phyloP scores from a whole-genome alignment of 1,140 invertebrate genomes.

The Heliconius hewitsoni region DNA sequence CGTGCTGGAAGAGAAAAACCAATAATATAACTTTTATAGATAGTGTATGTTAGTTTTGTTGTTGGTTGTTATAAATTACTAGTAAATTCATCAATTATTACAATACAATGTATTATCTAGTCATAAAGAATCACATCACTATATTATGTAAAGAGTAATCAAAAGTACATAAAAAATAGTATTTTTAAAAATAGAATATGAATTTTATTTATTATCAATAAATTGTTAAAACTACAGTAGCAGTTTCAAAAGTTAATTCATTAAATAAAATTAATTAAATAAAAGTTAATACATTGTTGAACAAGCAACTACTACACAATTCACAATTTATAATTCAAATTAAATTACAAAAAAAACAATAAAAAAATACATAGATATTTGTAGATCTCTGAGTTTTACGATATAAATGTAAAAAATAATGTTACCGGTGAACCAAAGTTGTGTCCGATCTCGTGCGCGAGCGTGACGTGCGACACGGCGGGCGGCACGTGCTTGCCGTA shows the following conservation, averaged over 20 bases:
- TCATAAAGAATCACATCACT: too few relatives aligned
- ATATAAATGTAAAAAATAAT: background rate
- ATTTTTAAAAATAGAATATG: too few relatives aligned
- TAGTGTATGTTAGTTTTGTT: too few relatives aligned
- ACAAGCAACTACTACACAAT: background rate
- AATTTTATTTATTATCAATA: too few relatives aligned
- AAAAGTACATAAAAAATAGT: too few relatives aligned
- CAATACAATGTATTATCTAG: too few relatives aligned
- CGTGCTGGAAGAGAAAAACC: conserved; percentile 87
- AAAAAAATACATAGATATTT: background rate
- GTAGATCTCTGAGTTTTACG: background rate
- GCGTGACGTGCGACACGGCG: conserved; percentile 98
- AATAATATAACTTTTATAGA: background rate
- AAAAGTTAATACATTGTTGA: background rate
- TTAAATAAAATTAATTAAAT: background rate
- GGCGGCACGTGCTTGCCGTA: conserved; percentile 99
- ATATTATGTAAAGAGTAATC: too few relatives aligned
- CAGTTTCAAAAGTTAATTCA: too few relatives aligned
- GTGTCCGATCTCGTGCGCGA: conserved; percentile 99
- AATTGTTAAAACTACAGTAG: too few relatives aligned
- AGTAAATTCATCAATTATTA: too few relatives aligned
- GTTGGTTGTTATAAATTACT: too few relatives aligned
- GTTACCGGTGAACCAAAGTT: conserved; percentile 98
- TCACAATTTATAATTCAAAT: background rate
- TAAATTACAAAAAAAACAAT: background rate